Evolutionary conservation across 2,113 vertebrate species (phyloP), one percentile per base, ranked within the genome.

Genomic region (Empidonax traillii): DNA sequence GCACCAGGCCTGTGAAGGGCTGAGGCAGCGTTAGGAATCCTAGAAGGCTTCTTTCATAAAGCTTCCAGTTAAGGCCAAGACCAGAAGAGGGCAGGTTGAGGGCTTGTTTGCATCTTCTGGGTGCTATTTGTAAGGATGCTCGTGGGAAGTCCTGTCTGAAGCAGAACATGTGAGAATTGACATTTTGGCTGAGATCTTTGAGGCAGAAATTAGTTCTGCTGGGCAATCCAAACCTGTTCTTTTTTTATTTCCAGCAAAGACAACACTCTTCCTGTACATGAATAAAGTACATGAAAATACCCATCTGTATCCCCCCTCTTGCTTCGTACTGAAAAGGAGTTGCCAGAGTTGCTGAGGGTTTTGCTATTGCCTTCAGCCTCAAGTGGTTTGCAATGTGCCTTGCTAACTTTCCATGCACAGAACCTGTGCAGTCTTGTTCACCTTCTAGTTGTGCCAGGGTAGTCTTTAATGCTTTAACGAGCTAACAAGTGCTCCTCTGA

Each of bases 381-480:
- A 0, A 28, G 76, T 2, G 41, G 73, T 68, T 76, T 80, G 65
- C 49, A 59, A 51, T 51, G 8, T 2, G 10, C 58, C 66, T 35
- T 9, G 24, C 58, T 49, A 18, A 58, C 74, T 74, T 44, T 92
- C 65, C 85, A 21, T 3, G 4, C 30, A 35, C 22, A 6, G 46
- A 28, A 75, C 85, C 87, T 82, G 80, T 46, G 77, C 12, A 0
- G 52, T 91, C 87, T 93, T 78, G 93, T 92, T 79, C 92, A 56
- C 69, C 73, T 71, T 31, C 76, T 73, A 4, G 12, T 69, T 87
- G 59, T 83, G 53, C 78, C 80, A 66, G 80, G 62, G 66, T 41
- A 77, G 53, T 44, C 89, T 89, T 72, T 89, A 94, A 85, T 92
- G 89, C 71, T 87, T 96, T 94, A 94, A 94, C 16, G 10, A 94